Percentiles rank a stretch among this genome's conserved stretches.
These are phyloP conservation scores for Andrena camellia DNA, from an alignment of 2,888 invertebrate species.

Conservation along the genomic window DNA sequence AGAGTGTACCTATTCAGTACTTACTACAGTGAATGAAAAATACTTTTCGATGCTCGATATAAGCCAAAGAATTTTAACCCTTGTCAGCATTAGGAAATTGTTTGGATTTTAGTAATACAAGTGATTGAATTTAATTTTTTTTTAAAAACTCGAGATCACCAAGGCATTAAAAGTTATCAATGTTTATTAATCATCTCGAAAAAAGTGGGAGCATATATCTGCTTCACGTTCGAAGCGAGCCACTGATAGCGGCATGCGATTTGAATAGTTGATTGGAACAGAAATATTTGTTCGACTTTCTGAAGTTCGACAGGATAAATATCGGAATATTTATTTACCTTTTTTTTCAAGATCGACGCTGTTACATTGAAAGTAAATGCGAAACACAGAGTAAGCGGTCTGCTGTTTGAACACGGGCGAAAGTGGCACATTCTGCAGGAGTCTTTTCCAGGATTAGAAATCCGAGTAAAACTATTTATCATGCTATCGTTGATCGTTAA, in stretches of 20 bases:
- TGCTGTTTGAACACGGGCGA: conserved; percentile 39
- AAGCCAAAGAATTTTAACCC: too few species aligned
- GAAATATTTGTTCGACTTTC: conserved; percentile 30
- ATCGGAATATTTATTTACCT: not conserved
- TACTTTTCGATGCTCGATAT: too few species aligned
- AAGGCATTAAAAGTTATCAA: not conserved
- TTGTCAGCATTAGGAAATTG: too few species aligned
- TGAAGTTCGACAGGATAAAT: not conserved
- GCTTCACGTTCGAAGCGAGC: not conserved
- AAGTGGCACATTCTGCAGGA: conserved; percentile 45
- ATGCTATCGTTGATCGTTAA: conserved; percentile 38
- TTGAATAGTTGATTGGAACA: conserved; percentile 4
- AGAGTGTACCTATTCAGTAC: too few species aligned
- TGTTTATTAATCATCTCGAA: not conserved
- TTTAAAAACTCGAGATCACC: not conserved
- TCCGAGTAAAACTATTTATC: conserved; percentile 53
- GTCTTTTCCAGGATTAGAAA: conserved; percentile 51
- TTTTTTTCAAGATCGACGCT: conserved; percentile 4
- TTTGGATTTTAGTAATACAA: not conserved
- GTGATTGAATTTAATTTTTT: not conserved
- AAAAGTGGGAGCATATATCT: not conserved
- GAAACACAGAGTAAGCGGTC: conserved; percentile 32
- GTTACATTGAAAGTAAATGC: conserved; percentile 9
- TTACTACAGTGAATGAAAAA: too few species aligned
- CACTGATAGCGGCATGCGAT: not conserved